A percentile compares a stretch with the other conserved stretches of the same genome.
phyloP scores from a whole-genome alignment of 37 sponge, comb jelly and placozoan genomes.

The Spongilla lacustris region DNA sequence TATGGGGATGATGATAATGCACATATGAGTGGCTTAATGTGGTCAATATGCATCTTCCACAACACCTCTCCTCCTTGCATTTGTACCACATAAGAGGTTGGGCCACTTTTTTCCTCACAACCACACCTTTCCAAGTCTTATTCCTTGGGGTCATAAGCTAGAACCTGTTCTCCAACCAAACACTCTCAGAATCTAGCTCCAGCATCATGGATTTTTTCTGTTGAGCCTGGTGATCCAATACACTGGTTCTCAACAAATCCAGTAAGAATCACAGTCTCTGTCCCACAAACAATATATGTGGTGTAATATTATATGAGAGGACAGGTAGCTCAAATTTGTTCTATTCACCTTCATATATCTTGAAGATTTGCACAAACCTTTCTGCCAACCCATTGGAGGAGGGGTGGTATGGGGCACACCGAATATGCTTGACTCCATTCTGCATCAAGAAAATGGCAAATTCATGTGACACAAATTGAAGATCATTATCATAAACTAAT shows the following conservation, averaged over 20 bases:
- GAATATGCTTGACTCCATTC: conserved; percentile 40
- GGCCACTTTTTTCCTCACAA: neutral
- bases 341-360: neutral
- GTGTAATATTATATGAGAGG: conserved; percentile 13
- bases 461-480: too few relatives aligned
- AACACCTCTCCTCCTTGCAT: neutral
- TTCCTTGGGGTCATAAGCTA: neutral
- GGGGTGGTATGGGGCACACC: conserved; percentile 34
- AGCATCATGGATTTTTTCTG: conserved; percentile 39
- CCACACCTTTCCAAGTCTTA: neutral
- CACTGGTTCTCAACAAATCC: neutral
- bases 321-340: neutral
- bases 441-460: too few relatives aligned
- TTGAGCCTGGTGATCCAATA: neutral
- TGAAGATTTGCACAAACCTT: conserved; percentile 22
- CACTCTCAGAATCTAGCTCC: conserved; percentile 10
- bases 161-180: conserved; percentile 5
- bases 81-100: conserved; percentile 18
- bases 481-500: neutral
- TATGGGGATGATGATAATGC: too few relatives aligned
- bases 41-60: too few relatives aligned
- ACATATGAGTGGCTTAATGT: too few relatives aligned
- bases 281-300: conserved; percentile 25
- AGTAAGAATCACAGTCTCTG: neutral
- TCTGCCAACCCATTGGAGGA: conserved; percentile 12